Conservation (phyloP, 2,113 vertebrate species). For the Pygoscelis adeliae region DNA sequence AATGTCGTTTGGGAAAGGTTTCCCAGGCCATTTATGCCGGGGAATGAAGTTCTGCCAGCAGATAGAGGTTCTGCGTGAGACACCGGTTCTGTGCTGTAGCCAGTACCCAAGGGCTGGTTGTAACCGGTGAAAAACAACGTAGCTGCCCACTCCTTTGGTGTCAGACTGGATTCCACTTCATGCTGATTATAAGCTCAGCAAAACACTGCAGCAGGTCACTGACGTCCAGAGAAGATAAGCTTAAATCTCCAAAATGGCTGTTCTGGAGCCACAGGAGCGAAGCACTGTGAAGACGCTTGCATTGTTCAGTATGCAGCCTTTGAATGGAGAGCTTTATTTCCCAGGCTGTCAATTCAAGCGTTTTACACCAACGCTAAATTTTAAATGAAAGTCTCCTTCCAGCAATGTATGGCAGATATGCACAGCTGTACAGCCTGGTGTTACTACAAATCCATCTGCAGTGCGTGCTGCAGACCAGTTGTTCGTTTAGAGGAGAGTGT, state of each 20-base stretch:
- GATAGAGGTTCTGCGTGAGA: not conserved
- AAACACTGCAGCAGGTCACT: not conserved
- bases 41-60: not conserved
- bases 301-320: not conserved
- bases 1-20: not conserved
- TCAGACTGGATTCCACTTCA: not conserved
- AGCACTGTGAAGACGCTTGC: not conserved
- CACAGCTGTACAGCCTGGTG: not conserved
- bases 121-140: not conserved
- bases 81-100: not conserved
- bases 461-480: not conserved
- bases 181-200: not conserved
- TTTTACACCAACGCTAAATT: not conserved
- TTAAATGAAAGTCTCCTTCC: not conserved
- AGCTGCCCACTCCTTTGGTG: not conserved
- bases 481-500: not conserved
- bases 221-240: not conserved
- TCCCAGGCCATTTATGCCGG: fast-evolving
- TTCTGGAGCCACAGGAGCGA: not conserved
- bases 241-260: not conserved
- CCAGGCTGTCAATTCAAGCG: not conserved
- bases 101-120: not conserved
- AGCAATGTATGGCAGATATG: not conserved
- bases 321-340: not conserved
- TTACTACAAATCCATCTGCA: not conserved